A percentile compares a stretch with the other conserved stretches of the same genome.
phyloP scores from a whole-genome alignment of 2,797 vertebrate species.

The Sebastes cheni region DNA sequence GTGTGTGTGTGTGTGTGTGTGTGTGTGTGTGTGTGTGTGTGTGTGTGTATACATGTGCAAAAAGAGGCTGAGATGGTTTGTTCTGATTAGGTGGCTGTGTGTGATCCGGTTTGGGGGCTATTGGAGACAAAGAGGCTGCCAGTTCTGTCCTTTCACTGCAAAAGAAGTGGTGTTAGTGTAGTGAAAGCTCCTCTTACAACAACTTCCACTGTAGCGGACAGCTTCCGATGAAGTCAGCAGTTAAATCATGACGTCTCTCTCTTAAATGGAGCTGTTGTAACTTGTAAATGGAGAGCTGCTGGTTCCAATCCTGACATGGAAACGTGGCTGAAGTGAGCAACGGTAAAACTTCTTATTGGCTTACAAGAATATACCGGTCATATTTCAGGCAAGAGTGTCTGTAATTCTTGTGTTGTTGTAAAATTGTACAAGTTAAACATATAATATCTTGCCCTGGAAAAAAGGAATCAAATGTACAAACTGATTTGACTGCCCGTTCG shows the following conservation, averaged over 20 bases:
- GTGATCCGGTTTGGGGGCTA: conserved; percentile 55
- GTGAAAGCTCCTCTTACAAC: conserved; percentile 45
- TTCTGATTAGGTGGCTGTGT: conserved; percentile 55
- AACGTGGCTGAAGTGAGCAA: neutral
- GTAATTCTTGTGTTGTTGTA: neutral
- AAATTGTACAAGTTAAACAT: neutral
- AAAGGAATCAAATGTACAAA: neutral
- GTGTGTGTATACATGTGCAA: neutral
- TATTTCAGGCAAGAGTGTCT: neutral
- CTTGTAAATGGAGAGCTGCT: neutral
- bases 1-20: too few species aligned
- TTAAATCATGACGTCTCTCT: neutral
- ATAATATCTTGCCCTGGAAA: neutral
- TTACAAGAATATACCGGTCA: neutral
- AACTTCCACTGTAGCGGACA: conserved; percentile 30
- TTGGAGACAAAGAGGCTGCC: conserved; percentile 54
- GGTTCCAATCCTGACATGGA: neutral
- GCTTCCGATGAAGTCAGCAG: conserved; percentile 53
- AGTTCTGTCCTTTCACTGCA: conserved; percentile 47
- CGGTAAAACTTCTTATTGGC: neutral
- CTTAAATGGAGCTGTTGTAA: neutral
- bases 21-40: too few species aligned
- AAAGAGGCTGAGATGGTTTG: conserved; percentile 55
- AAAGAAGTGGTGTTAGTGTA: conserved; percentile 54
- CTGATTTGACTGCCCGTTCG: too few species aligned